A percentile compares a stretch with the other conserved stretches of the same genome.
Evolutionary conservation across 92 coral and sea anemone species (phyloP).

Genomic region (Micromussa lordhowensis): DNA sequence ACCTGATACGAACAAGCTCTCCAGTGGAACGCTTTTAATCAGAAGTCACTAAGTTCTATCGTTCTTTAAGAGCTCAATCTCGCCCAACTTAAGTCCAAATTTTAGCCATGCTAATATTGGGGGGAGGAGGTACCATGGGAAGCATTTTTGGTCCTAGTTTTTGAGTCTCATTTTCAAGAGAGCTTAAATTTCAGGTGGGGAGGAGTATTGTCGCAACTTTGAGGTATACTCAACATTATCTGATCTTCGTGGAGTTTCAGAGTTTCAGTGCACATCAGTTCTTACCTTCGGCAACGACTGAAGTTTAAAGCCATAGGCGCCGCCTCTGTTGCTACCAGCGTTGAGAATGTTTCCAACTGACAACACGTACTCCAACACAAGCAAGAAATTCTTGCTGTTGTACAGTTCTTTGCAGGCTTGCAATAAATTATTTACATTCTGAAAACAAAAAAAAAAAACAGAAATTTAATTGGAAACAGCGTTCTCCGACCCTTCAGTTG

Average conservation of each 20-base stretch:
- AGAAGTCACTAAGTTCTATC: too few species aligned
- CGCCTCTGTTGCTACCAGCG: slow-evolving; percentile 89
- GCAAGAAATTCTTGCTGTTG: slow-evolving; percentile 78
- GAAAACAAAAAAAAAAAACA: slow-evolving; percentile 9
- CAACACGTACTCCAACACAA: slow-evolving; percentile 85
- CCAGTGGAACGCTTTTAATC: too few species aligned
- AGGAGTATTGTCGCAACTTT: not conserved
- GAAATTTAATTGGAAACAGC: not conserved
- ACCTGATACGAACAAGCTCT: too few species aligned
- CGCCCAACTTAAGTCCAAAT: too few species aligned
- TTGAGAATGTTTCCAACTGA: slow-evolving; percentile 97
- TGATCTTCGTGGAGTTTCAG: not conserved
- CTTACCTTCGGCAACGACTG: slow-evolving; percentile 88
- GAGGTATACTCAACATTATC: not conserved
- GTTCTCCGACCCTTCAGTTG: not conserved
- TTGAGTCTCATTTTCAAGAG: not conserved
- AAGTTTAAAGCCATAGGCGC: slow-evolving; percentile 89
- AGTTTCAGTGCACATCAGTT: not conserved
- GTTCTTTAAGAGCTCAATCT: too few species aligned
- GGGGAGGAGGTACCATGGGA: not conserved
- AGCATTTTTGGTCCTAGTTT: too few species aligned
- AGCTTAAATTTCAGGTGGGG: not conserved
- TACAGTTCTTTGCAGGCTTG: slow-evolving; percentile 86
- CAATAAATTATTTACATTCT: slow-evolving; percentile 83
- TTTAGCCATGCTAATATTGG: too few species aligned